A percentile compares a stretch with the other conserved stretches of the same genome.
phyloP scores from a whole-genome alignment of 2,888 invertebrate genomes.

The Xestia xanthographa region DNA sequence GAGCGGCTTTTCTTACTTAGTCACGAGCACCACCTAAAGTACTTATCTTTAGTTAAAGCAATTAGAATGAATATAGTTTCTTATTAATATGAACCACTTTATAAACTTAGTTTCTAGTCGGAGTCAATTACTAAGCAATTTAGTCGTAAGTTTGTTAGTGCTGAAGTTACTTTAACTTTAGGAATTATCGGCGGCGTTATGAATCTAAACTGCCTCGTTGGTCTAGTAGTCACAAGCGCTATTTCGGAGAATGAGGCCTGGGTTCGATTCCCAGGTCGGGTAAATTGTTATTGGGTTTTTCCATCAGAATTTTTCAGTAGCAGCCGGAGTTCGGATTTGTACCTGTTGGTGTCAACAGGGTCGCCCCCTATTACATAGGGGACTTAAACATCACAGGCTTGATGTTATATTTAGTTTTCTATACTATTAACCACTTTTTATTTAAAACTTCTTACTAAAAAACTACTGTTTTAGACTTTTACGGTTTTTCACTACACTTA shows the following conservation, averaged over 20 bases:
- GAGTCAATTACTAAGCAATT: conserved; percentile 9
- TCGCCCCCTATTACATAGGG: background rate
- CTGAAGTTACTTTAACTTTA: conserved; percentile 12
- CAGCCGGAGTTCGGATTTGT: background rate
- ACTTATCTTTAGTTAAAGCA: background rate
- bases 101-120: background rate
- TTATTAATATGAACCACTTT: conserved; percentile 7
- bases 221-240: background rate
- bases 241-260: background rate
- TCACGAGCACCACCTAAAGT: background rate
- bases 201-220: background rate
- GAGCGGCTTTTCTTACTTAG: no score
- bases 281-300: background rate
- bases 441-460: background rate
- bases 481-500: no score
- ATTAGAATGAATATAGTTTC: conserved; percentile 8
- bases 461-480: background rate
- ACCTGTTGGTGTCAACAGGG: background rate
- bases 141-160: conserved; percentile 4
- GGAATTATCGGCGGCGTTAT: background rate
- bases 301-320: background rate
- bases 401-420: background rate
- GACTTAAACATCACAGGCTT: background rate
- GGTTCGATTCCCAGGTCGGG: background rate
- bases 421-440: no score